Conservation (phyloP, 2,797 vertebrate species). For the Sphenopsis melanotis region DNA sequence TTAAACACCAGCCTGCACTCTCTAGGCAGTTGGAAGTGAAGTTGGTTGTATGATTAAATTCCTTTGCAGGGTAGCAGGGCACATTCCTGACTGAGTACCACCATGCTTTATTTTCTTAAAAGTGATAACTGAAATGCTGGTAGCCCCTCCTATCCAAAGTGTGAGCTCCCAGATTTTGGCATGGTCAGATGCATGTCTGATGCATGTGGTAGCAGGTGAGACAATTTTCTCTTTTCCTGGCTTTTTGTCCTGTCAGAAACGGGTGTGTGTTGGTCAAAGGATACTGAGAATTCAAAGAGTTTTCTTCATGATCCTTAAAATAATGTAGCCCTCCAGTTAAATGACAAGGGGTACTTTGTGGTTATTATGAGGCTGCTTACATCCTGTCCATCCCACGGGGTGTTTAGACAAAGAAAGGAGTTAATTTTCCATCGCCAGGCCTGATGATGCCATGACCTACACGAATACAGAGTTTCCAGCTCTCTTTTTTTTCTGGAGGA, state of each 20-base stretch:
- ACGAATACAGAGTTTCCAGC: background rate
- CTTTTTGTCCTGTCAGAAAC: background rate
- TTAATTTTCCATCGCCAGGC: background rate
- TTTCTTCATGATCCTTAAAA: background rate
- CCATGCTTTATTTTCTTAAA: background rate
- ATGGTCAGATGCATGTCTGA: background rate
- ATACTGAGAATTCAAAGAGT: background rate
- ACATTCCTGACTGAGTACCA: background rate
- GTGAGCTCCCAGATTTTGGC: background rate
- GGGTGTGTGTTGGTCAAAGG: background rate
- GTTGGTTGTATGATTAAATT: background rate
- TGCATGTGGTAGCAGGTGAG: background rate
- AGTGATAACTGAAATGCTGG: background rate
- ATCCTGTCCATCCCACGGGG: background rate
- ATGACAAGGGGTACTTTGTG: background rate
- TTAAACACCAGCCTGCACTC: conserved; percentile 42
- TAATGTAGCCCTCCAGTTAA: background rate
- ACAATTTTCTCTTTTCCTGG: background rate
- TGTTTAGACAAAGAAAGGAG: background rate
- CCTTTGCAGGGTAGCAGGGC: conserved; percentile 18
- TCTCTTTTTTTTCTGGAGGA: background rate
- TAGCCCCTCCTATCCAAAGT: background rate
- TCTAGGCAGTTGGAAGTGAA: conserved; percentile 11
- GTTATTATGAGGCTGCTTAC: background rate
- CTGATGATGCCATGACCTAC: background rate